phyloP scores from a whole-genome alignment of 1,140 invertebrate species.

The Piezodorus guildinii region DNA sequence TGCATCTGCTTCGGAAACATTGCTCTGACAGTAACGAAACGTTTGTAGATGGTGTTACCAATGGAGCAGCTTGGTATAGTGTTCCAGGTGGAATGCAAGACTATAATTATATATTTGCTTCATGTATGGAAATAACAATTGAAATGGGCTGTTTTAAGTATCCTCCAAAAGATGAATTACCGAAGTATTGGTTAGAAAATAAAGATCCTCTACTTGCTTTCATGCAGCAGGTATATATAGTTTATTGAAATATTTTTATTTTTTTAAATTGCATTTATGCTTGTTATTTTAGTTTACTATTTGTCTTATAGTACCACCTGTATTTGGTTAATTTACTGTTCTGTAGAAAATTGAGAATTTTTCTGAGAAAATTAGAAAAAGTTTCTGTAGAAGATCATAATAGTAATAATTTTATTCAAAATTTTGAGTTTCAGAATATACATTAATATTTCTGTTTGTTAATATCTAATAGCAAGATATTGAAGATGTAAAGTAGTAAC shows the following conservation, averaged over 20 bases:
- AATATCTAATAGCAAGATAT: too few species aligned
- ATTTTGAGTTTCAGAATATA: too few species aligned
- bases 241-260: not conserved
- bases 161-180: conserved; percentile 59
- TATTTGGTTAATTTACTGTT: too few species aligned
- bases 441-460: too few species aligned
- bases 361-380: too few species aligned
- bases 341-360: too few species aligned
- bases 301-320: too few species aligned
- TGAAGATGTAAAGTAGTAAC: too few species aligned
- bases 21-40: conserved; percentile 53
- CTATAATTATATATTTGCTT: conserved; percentile 89
- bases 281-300: not conserved
- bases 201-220: conserved; percentile 69
- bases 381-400: too few species aligned
- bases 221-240: conserved; percentile 64
- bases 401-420: too few species aligned
- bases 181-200: conserved; percentile 80
- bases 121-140: conserved; percentile 88
- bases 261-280: not conserved
- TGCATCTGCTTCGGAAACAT: conserved; percentile 58
- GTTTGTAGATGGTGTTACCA: conserved; percentile 77
- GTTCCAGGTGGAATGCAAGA: conserved; percentile 95
- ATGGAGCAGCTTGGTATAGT: conserved; percentile 85
- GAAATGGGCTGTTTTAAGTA: conserved; percentile 92